Evolutionary conservation across 2,888 invertebrate species (phyloP).

Genomic region (Pedicia rivosa): DNA sequence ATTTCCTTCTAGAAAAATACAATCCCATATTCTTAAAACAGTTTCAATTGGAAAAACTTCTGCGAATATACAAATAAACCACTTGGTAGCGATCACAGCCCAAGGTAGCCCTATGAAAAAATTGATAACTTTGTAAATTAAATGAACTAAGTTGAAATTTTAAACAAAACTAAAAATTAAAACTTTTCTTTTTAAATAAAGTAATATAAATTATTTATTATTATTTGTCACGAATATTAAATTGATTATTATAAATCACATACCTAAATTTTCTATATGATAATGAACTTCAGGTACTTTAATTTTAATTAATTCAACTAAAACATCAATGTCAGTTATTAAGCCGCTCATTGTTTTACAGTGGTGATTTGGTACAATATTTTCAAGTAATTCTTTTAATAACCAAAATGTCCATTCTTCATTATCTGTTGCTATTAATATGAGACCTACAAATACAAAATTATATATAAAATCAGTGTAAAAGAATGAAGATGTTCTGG

Average conservation of each 20-base stretch:
- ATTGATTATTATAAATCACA: conserved; percentile 13
- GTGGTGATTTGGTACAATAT: conserved; percentile 79
- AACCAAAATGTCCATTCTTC: conserved; percentile 91
- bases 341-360: conserved; percentile 79
- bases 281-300: conserved; percentile 67
- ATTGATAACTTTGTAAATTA: not conserved
- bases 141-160: not conserved
- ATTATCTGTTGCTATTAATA: conserved; percentile 71
- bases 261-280: conserved; percentile 61
- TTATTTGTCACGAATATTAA: not conserved
- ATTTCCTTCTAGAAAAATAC: conserved; percentile 85
- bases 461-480: not conserved
- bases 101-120: conserved; percentile 52
- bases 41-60: conserved; percentile 92
- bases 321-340: conserved; percentile 74
- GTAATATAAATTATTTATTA: not conserved
- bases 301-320: conserved; percentile 70
- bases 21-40: conserved; percentile 89
- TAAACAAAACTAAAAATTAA: not conserved
- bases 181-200: too few relatives aligned
- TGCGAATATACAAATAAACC: conserved; percentile 89
- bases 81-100: conserved; percentile 84
- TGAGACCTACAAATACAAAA: conserved; percentile 37
- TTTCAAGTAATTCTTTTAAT: conserved; percentile 72
- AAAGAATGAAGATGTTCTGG: too few relatives aligned